Percentiles rank a stretch among this genome's conserved stretches.
Evolutionary conservation across 2,888 invertebrate species (phyloP).

Genomic region (Neocrepidodera transversa): DNA sequence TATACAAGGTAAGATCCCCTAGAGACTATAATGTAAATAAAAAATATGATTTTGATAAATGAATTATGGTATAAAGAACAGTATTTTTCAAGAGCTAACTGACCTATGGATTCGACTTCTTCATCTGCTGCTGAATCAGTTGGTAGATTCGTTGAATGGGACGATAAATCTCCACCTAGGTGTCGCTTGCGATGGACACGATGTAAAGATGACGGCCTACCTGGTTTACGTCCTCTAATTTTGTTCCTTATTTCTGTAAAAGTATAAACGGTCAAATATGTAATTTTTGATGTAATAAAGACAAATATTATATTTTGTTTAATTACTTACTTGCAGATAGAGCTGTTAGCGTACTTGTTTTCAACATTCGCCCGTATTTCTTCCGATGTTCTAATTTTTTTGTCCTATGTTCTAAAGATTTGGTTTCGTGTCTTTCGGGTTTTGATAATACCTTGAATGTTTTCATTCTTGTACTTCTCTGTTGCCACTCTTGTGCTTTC

Average conservation of each 20-base stretch:
- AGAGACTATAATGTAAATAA: too few relatives aligned
- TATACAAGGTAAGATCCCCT: too few relatives aligned
- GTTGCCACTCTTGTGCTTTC: conserved; percentile 83
- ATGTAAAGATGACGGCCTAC: conserved; percentile 46
- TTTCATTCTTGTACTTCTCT: conserved; percentile 65
- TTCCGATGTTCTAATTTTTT: conserved; percentile 61
- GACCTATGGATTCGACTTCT: conserved; percentile 48
- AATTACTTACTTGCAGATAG: conserved; percentile 59
- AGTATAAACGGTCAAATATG: too few relatives aligned
- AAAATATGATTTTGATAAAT: too few relatives aligned
- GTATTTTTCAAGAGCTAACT: neutral
- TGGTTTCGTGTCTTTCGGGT: conserved; percentile 51
- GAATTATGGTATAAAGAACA: too few relatives aligned
- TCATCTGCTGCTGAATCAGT: conserved; percentile 45
- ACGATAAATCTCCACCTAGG: conserved; percentile 20
- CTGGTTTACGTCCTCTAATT: conserved; percentile 54
- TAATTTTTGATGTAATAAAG: too few relatives aligned
- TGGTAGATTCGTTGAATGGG: neutral
- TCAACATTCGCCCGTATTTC: conserved; percentile 62
- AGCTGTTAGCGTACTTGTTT: conserved; percentile 62
- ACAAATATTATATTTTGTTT: too few relatives aligned
- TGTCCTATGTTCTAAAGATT: conserved; percentile 53
- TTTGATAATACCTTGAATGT: conserved; percentile 54
- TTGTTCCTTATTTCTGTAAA: conserved; percentile 58
- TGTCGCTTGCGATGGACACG: conserved; percentile 50